Evolutionary conservation across 2,113 vertebrate genomes (phyloP).

Genomic region (Epinephelus lanceolatus): DNA sequence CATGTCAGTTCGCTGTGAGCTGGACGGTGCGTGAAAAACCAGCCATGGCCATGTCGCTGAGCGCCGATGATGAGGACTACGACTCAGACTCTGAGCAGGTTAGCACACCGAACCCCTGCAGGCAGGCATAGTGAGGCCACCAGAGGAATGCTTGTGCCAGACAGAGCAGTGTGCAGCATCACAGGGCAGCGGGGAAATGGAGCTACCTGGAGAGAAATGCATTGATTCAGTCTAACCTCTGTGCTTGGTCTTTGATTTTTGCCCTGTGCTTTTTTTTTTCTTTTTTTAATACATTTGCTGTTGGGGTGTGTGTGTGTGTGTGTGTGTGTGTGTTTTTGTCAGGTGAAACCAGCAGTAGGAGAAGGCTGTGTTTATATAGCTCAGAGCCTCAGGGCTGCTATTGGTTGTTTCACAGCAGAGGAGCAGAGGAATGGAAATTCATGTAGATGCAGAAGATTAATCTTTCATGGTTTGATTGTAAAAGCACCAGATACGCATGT

Average conservation of each 20-base stretch:
- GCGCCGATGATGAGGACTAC: conserved; percentile 94
- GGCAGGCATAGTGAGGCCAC: conserved; percentile 64
- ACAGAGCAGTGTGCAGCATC: conserved; percentile 59
- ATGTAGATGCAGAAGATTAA: conserved; percentile 47
- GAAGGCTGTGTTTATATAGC: conserved; percentile 56
- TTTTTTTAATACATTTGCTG: conserved; percentile 17
- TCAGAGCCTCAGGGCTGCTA: conserved; percentile 55
- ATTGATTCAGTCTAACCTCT: conserved; percentile 49
- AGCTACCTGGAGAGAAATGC: conserved; percentile 74
- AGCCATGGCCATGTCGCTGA: conserved; percentile 94
- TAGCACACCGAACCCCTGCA: conserved; percentile 73
- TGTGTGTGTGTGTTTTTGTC: conserved; percentile 44
- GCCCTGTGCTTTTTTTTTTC: neutral
- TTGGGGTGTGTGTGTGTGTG: conserved; percentile 32
- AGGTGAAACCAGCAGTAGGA: conserved; percentile 44
- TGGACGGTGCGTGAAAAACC: conserved; percentile 87
- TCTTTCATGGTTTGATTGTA: conserved; percentile 44
- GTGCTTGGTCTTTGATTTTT: conserved; percentile 34
- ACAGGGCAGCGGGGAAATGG: conserved; percentile 65
- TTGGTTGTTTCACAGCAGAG: conserved; percentile 62
- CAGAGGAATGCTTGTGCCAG: conserved; percentile 70
- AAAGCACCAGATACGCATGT: conserved; percentile 7
- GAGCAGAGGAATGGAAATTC: conserved; percentile 43
- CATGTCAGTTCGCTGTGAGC: conserved; percentile 89
- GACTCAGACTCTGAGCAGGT: conserved; percentile 93